These are phyloP conservation scores for Drosophila subquinaria DNA, from an alignment of 2,888 invertebrate genomes.

Conservation along the genomic window DNA sequence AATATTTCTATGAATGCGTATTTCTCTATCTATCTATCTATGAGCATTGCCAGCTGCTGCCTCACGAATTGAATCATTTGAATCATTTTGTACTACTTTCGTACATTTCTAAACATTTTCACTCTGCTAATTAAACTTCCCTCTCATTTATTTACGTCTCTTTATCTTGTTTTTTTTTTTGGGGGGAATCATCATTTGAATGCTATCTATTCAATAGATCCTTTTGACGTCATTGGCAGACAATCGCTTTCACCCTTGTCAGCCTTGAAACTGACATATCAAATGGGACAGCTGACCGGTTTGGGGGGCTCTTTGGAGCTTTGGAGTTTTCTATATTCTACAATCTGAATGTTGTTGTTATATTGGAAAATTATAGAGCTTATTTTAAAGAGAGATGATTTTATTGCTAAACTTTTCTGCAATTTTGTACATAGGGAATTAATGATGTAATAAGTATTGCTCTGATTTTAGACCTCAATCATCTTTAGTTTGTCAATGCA, in stretches of 20 bases:
- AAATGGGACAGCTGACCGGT: slow-evolving; percentile 8
- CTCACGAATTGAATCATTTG: not conserved
- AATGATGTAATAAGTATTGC: too few species aligned
- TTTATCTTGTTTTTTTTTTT: not conserved
- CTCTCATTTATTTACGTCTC: not conserved
- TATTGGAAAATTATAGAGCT: not conserved
- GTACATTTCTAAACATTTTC: slow-evolving; percentile 35
- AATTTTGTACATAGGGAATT: too few species aligned
- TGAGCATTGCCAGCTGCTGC: slow-evolving; percentile 12
- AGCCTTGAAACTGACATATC: slow-evolving; percentile 32
- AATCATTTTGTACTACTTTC: slow-evolving; percentile 13
- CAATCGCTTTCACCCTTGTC: slow-evolving; percentile 43
- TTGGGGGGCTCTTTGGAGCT: too few species aligned
- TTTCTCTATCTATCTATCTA: slow-evolving; percentile 10
- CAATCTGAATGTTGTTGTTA: not conserved
- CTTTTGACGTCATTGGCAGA: slow-evolving; percentile 49
- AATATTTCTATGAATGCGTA: slow-evolving; percentile 18
- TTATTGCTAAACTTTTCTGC: too few species aligned
- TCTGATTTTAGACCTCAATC: too few species aligned
- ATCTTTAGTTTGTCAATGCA: too few species aligned
- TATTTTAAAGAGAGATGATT: not conserved
- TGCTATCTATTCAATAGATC: slow-evolving; percentile 13
- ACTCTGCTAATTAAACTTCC: slow-evolving; percentile 66
- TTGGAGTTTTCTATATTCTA: not conserved
- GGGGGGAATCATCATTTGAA: slow-evolving; percentile 8